Percentiles rank a stretch among this genome's conserved stretches.
Conservation (phyloP, 2,113 vertebrate species). For the Brachyhypopomus occidentalis region DNA sequence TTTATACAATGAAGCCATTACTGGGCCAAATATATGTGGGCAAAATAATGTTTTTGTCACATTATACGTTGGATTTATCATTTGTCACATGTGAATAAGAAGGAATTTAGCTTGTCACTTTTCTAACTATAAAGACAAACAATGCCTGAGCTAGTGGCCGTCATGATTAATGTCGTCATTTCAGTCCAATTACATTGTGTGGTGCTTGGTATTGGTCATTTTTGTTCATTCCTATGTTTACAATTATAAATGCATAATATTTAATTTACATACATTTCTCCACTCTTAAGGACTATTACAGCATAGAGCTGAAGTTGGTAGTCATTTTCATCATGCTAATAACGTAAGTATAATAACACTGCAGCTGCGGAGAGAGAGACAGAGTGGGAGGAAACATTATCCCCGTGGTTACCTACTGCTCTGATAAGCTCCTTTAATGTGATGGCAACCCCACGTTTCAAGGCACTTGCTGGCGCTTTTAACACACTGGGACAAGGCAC, state of each 20-base stretch:
- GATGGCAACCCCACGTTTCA: conserved; percentile 15
- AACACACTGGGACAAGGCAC: conserved; percentile 15
- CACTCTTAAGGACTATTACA: background rate
- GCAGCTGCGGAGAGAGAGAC: conserved; percentile 17
- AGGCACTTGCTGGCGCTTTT: conserved; percentile 15
- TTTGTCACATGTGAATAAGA: too few species aligned
- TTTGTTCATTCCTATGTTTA: background rate
- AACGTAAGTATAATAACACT: conserved; percentile 19
- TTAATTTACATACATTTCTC: background rate
- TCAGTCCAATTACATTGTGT: too few species aligned
- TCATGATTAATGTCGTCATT: too few species aligned
- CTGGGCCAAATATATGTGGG: too few species aligned
- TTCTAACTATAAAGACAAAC: background rate
- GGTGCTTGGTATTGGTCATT: background rate
- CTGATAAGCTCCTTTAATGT: conserved; percentile 29
- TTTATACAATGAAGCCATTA: too few species aligned
- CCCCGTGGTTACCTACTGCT: conserved; percentile 12
- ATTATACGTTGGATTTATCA: too few species aligned
- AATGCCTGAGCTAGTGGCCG: too few species aligned
- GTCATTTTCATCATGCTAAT: conserved; percentile 21
- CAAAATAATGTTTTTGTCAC: background rate
- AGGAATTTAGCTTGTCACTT: background rate
- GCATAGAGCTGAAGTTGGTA: background rate
- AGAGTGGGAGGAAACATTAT: background rate
- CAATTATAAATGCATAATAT: background rate